These are phyloP conservation scores for Chesias legatella DNA, from an alignment of 2,888 invertebrate genomes.

Conservation along the genomic window DNA sequence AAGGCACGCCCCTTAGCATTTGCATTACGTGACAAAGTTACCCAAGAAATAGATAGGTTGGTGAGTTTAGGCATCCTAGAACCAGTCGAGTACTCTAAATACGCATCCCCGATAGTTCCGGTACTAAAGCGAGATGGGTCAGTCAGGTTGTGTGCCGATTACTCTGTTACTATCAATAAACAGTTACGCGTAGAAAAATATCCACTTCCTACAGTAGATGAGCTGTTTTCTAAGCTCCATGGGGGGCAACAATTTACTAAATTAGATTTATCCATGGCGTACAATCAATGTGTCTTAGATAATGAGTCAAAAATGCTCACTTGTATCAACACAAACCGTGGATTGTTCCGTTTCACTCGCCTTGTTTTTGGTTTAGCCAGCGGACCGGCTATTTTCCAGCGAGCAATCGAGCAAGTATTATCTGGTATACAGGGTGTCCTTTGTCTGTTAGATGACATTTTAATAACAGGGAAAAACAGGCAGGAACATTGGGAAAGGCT, in stretches of 20 bases:
- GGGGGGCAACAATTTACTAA: slow-evolving; percentile 20
- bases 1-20: slow-evolving; percentile 26
- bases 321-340: slow-evolving; percentile 14
- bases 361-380: slow-evolving; percentile 7
- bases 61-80: slow-evolving; percentile 21
- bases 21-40: slow-evolving; percentile 21
- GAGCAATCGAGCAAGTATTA: slow-evolving; percentile 10
- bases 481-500: background rate
- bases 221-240: slow-evolving; percentile 23
- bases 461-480: slow-evolving; percentile 1
- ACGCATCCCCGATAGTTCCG: too few species aligned
- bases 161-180: slow-evolving; percentile 17
- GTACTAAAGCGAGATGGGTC: slow-evolving; percentile 10
- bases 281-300: slow-evolving; percentile 14
- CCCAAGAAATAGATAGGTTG: slow-evolving; percentile 24
- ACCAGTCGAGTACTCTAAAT: slow-evolving; percentile 20
- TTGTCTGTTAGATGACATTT: slow-evolving; percentile 12
- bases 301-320: slow-evolving; percentile 13
- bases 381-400: slow-evolving; percentile 13
- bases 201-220: slow-evolving; percentile 19
- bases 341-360: slow-evolving; percentile 9
- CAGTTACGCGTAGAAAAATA: slow-evolving; percentile 21
- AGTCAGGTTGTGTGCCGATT: slow-evolving; percentile 13
- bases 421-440: slow-evolving; percentile 14
- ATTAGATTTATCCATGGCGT: slow-evolving; percentile 19